Evolutionary conservation across 1,140 invertebrate genomes (phyloP).

Genomic region (Paraescarpia echinospica): DNA sequence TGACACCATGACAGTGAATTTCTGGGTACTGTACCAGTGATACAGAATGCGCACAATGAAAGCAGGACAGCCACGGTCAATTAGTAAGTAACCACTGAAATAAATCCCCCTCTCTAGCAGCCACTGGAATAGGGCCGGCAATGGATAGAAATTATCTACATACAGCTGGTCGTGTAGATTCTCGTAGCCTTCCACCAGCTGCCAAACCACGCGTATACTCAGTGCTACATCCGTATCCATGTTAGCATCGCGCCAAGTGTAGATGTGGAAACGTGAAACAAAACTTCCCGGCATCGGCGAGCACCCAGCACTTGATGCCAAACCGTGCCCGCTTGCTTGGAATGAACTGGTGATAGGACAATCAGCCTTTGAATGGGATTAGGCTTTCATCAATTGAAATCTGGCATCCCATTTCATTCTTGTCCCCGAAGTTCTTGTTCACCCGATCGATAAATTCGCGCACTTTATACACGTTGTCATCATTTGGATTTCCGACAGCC

Average conservation of each 20-base stretch:
- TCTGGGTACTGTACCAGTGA: too few species aligned
- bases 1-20: too few species aligned
- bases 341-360: not conserved
- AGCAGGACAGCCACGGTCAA: too few species aligned
- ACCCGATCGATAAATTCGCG: not conserved
- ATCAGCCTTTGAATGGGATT: not conserved
- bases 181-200: slow-evolving; percentile 15
- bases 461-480: not conserved
- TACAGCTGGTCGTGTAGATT: not conserved
- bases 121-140: not conserved
- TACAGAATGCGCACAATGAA: too few species aligned
- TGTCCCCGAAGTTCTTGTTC: not conserved
- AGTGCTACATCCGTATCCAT: not conserved
- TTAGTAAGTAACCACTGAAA: too few species aligned
- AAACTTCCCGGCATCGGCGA: not conserved
- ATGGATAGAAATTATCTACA: too few species aligned
- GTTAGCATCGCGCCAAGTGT: not conserved
- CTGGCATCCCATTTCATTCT: not conserved
- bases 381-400: slow-evolving; percentile 12
- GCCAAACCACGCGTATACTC: not conserved
- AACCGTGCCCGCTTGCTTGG: slow-evolving; percentile 7
- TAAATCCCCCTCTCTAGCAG: not conserved
- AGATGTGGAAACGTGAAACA: not conserved
- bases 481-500: not conserved
- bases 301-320: not conserved